phyloP scores from a whole-genome alignment of 2,113 vertebrate species.

The Labeo rohita region DNA sequence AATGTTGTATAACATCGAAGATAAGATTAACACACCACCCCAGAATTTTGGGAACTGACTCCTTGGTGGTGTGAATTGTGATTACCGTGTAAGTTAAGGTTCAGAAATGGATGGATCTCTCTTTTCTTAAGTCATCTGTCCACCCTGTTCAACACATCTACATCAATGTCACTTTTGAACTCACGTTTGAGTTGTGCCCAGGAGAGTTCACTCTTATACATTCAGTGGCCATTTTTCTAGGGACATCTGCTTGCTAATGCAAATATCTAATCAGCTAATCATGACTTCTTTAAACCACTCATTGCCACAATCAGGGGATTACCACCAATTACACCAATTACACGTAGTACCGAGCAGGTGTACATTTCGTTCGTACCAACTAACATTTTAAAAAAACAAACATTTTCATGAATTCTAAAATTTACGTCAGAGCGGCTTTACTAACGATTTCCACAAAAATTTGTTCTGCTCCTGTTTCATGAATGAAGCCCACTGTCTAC shows the following conservation, averaged over 20 bases:
- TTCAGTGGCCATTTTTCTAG: neutral
- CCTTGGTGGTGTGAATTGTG: neutral
- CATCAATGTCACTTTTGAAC: neutral
- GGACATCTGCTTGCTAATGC: neutral
- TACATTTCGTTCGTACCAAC: too few species aligned
- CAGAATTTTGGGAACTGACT: neutral
- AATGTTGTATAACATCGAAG: too few species aligned
- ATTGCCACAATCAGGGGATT: neutral
- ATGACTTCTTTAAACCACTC: neutral
- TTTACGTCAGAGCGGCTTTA: too few species aligned
- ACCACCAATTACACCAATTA: neutral
- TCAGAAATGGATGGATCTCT: neutral
- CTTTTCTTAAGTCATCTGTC: neutral
- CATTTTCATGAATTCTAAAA: too few species aligned
- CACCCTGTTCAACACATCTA: neutral
- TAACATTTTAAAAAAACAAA: too few species aligned
- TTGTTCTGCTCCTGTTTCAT: too few species aligned
- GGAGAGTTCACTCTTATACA: neutral
- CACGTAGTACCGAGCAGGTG: too few species aligned
- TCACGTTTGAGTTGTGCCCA: neutral
- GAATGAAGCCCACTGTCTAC: too few species aligned
- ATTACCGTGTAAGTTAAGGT: neutral
- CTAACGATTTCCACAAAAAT: fast-evolving
- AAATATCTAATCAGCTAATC: neutral
- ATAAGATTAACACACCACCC: neutral